Base-by-base conservation (phyloP, 2,113 vertebrate genomes). In the Oncorhynchus mykiss region DNA sequence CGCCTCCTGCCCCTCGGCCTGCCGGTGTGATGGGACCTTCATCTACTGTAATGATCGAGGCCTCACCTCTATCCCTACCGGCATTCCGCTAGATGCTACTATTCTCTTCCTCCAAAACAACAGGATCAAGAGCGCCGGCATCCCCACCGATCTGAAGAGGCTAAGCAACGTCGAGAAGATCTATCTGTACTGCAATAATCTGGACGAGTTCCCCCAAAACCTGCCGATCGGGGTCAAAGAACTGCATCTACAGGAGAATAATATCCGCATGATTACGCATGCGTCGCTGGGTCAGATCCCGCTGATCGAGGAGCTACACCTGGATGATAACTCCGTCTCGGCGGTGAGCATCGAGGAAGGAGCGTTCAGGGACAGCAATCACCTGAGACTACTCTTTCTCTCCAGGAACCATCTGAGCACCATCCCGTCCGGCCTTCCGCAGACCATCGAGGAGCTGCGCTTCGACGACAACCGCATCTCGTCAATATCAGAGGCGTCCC, bases 401-500 rank as follows among this genome's bases (percentile, higher is more conserved):
- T 99, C 98, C 57, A 94, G 98, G 69, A 99, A 99, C 90, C 98
- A 99, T 90, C 94, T 99, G 29, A 99, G 97, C 89, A 98, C 97
- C 86, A 99, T 99, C 86, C 98, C 98, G 70, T 92, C 93, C 81
- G 97, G 97, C 77, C 92, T 99, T 72, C 98, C 98, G 78, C 96
- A 93, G 94, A 98, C 96, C 14, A 99, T 99, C 80, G 98, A 99
- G 91, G 98, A 99, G 86, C 88, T 99, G 74, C 96, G 98, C 84
- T 93, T 99, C 85, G 98, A 99, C 85, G 98, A 99, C 95, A 99
- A 99, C 91, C 97, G 98, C 57, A 99, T 99, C 91, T 99, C 97
- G 62, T 97, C 96, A 0, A 99, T 99, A 91, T 96, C 96, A 20
- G 97, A 98, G 89, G 93, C 93, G 74, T 96, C 97, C 39, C 94